These are phyloP conservation scores for Aethina tumida DNA, from an alignment of 1,140 invertebrate species.

Conservation along the genomic window DNA sequence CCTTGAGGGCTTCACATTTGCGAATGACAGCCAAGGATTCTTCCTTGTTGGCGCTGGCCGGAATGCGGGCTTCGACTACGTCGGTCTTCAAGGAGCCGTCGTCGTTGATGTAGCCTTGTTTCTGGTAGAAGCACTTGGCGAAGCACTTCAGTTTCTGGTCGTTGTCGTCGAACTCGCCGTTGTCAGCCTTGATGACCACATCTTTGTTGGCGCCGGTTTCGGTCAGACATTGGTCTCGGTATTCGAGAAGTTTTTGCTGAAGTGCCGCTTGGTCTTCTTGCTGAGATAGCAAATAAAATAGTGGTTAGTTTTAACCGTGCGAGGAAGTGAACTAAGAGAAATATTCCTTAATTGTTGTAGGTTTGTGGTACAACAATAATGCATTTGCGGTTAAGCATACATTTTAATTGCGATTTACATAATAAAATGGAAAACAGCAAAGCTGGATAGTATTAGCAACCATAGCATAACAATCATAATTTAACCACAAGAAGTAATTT, in stretches of 20 bases:
- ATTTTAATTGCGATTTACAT: too few relatives aligned
- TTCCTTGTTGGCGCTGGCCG: slow-evolving; percentile 23
- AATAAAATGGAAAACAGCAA: too few relatives aligned
- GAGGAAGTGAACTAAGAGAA: too few relatives aligned
- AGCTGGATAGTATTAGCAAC: too few relatives aligned
- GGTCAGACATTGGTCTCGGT: slow-evolving; percentile 26
- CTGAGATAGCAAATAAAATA: too few relatives aligned
- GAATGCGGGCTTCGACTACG: slow-evolving; percentile 30
- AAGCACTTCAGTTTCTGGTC: slow-evolving; percentile 26
- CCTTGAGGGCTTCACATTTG: slow-evolving; percentile 35
- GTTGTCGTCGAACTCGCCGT: slow-evolving; percentile 30
- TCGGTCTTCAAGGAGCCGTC: slow-evolving; percentile 29
- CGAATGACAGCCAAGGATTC: slow-evolving; percentile 28
- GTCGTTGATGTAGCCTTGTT: slow-evolving; percentile 27
- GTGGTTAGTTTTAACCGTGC: too few relatives aligned
- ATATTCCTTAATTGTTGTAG: too few relatives aligned
- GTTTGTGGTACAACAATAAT: too few relatives aligned
- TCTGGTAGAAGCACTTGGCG: slow-evolving; percentile 32
- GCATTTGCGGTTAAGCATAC: too few relatives aligned
- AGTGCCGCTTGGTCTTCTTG: too few relatives aligned
- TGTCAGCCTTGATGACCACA: slow-evolving; percentile 29
- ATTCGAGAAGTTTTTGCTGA: slow-evolving; percentile 19
- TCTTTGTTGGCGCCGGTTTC: slow-evolving; percentile 28
- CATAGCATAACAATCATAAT: too few relatives aligned
- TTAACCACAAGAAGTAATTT: too few relatives aligned